Evolutionary conservation across 53 echinoderm and acorn worm species (phyloP).

Genomic region (Holothuria leucospilota): DNA sequence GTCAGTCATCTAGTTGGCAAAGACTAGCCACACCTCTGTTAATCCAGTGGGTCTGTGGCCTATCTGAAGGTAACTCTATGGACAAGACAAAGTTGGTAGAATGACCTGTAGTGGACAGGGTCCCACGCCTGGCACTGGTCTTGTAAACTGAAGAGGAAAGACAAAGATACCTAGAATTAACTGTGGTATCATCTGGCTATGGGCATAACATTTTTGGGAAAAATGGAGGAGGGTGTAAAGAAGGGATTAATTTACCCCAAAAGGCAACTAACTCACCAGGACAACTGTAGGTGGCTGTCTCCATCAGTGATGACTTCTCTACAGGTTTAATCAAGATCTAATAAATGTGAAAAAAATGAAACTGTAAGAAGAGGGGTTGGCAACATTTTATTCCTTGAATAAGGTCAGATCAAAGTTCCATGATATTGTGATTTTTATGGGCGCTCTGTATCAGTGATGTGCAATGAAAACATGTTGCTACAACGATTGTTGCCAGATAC

Average conservation of each 20-base stretch:
- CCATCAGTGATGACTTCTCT: constrained; percentile 65
- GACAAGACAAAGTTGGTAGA: constrained; percentile 94
- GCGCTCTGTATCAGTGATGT: too few relatives aligned
- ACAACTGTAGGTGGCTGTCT: constrained; percentile 73
- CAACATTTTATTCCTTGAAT: not conserved
- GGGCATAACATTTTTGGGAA: not conserved
- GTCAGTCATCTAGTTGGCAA: constrained; percentile 80
- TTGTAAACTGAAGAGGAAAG: constrained; percentile 74
- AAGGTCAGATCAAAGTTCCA: too few relatives aligned
- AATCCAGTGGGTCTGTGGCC: constrained; percentile 87
- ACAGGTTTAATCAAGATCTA: constrained; percentile 93
- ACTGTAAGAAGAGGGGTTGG: not conserved
- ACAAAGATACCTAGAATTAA: not conserved
- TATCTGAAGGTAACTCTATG: constrained; percentile 82
- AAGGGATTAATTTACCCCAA: not conserved
- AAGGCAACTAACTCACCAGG: constrained; percentile 73
- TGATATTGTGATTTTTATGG: too few relatives aligned
- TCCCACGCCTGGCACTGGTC: constrained; percentile 90
- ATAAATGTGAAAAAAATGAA: constrained; percentile 2
- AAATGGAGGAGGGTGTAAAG: not conserved
- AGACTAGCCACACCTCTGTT: constrained; percentile 92
- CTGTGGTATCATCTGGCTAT: too few relatives aligned
- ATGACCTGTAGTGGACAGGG: constrained; percentile 92
- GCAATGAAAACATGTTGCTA: too few relatives aligned
- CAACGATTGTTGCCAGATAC: too few relatives aligned